Percentiles rank a stretch among this genome's conserved stretches.
phyloP scores from a whole-genome alignment of 2,888 invertebrate species.

The Chalcosyrphus nemorum region DNA sequence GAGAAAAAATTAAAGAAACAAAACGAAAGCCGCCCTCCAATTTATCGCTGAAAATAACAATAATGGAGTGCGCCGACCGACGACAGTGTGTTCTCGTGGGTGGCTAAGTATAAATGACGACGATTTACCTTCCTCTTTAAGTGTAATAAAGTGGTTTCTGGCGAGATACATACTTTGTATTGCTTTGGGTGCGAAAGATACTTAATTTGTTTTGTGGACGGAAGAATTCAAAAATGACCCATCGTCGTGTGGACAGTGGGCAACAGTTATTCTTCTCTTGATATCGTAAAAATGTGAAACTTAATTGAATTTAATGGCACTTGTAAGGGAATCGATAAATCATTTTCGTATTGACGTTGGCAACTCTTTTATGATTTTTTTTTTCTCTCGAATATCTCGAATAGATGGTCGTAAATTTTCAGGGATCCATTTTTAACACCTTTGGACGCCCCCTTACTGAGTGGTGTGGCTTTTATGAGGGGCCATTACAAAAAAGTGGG shows the following conservation, averaged over 20 bases:
- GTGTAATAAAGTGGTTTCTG: slow-evolving; percentile 56
- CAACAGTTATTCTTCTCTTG: not conserved
- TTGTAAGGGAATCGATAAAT: slow-evolving; percentile 64
- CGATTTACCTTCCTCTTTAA: slow-evolving; percentile 64
- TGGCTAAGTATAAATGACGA: slow-evolving; percentile 57
- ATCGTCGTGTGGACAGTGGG: slow-evolving; percentile 27
- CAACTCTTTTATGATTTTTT: slow-evolving; percentile 38
- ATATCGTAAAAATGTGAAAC: slow-evolving; percentile 32
- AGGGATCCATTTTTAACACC: slow-evolving; percentile 11
- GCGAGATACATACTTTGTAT: slow-evolving; percentile 16
- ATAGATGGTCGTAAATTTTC: slow-evolving; percentile 1
- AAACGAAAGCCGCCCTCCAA: slow-evolving; percentile 23
- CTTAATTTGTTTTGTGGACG: slow-evolving; percentile 30
- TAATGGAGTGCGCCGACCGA: slow-evolving; percentile 43
- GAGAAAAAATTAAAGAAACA: not conserved
- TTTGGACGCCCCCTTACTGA: not conserved
- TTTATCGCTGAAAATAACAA: slow-evolving; percentile 60
- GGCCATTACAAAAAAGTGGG: too few species aligned
- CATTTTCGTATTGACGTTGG: slow-evolving; percentile 41
- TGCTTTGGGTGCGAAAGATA: slow-evolving; percentile 14
- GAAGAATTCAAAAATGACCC: slow-evolving; percentile 23
- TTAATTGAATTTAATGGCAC: slow-evolving; percentile 67
- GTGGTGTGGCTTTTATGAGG: not conserved
- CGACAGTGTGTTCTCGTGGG: slow-evolving; percentile 45
- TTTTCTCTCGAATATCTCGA: not conserved